Base-by-base conservation (phyloP, 2,113 vertebrate species). In the Amblyornis subalaris region DNA sequence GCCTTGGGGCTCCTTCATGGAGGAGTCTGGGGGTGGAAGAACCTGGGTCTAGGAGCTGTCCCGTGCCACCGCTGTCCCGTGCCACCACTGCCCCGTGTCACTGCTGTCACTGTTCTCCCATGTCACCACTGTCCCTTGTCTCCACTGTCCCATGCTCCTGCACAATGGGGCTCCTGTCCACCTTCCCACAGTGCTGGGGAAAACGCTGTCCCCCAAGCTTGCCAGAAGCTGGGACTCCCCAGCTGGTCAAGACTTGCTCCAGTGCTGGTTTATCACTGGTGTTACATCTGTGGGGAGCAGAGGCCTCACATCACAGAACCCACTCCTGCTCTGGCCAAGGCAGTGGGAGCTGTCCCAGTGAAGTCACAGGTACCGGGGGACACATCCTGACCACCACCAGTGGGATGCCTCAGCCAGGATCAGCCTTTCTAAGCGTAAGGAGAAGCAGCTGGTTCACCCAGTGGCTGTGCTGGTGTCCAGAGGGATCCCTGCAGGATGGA, bases 211-310 rank as follows among this genome's bases (percentile, higher is more conserved):
- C 38, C 22, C 50, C 14, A 44, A 28, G 18, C 17, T 26, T 3
- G 1, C 42, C 48, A 12, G 4, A 28, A 44, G 29, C 10, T 25
- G 16, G 36, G n/a, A 6, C 29, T 33, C 17, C 9, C 28, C 33
- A 26, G 1, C 31, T 5, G 2, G 16, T 19, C 1, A 0, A 40
- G 65, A 4, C 40, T 29, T 10, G 35, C 33, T 12, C 13, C 65
- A 22, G 58, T 1, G 0, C 31, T 24, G 38, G 7, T 40, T 58
- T 31, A 12, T 16, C 2, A 0, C 3, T 47, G 58, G 3, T 21
- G 61, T 53, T 12, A 3, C 0, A 0, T 14, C 42, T 70, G 44
- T 28, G 67, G 45, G 12, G 25, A 54, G 53, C 40, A 53, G 61
- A 33, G n/a, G 8, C 28, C 31, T 62, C 33, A 0, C 28, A 4